phyloP scores from a whole-genome alignment of 2,113 vertebrate species.

The Gobio gobio region DNA sequence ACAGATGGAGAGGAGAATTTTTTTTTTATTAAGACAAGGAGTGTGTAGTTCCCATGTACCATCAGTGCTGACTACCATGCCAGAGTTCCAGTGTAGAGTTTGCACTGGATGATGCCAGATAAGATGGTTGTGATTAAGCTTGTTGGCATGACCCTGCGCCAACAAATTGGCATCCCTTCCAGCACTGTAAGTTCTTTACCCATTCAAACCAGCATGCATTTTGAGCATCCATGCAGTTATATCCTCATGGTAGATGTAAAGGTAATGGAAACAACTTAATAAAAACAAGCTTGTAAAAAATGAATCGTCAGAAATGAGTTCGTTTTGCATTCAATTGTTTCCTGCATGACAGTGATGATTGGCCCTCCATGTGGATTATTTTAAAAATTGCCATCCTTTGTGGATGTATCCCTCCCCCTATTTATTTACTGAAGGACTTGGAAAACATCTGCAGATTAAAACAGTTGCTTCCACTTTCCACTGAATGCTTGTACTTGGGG shows the following conservation, averaged over 20 bases:
- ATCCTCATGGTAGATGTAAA: constrained; percentile 22
- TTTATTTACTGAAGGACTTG: constrained; percentile 24
- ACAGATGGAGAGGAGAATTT: constrained; percentile 15
- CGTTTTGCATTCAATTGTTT: neutral
- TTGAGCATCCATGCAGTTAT: constrained; percentile 10
- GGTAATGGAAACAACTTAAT: constrained; percentile 37
- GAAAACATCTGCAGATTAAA: constrained; percentile 34
- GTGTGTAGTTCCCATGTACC: constrained; percentile 7
- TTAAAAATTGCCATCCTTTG: constrained; percentile 4
- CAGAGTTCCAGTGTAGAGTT: constrained; percentile 34
- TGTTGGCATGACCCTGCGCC: constrained; percentile 25
- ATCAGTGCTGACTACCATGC: constrained; percentile 14
- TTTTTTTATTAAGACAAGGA: constrained; percentile 33
- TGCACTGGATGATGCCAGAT: constrained; percentile 30
- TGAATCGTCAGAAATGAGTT: neutral
- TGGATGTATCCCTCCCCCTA: neutral
- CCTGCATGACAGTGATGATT: constrained; percentile 1
- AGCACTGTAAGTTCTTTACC: constrained; percentile 18
- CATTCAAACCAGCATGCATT: neutral
- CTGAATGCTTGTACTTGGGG: neutral
- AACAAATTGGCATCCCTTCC: constrained; percentile 9
- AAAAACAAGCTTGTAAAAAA: constrained; percentile 34
- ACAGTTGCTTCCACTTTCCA: constrained; percentile 17
- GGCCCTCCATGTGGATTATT: constrained; percentile 8
- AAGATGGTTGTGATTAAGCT: constrained; percentile 50